These are phyloP conservation scores for Gambelia wislizenii DNA, from an alignment of 2,797 vertebrate genomes.

Conservation along the genomic window DNA sequence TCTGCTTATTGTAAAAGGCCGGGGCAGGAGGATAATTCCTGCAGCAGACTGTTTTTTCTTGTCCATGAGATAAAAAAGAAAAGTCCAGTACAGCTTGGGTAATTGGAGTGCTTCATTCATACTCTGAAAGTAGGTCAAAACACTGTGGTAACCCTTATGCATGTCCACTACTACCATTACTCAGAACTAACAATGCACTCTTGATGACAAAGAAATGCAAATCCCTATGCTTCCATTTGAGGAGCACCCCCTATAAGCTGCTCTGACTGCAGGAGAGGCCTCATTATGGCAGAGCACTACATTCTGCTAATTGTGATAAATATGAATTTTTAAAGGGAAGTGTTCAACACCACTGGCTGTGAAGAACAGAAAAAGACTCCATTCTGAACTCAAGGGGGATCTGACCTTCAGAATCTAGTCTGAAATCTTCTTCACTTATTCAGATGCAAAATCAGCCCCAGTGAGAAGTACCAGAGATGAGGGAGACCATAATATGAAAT, in stretches of 20 bases:
- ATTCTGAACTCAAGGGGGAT: constrained; percentile 25
- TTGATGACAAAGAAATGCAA: constrained; percentile 15
- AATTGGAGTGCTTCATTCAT: not conserved
- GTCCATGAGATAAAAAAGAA: not conserved
- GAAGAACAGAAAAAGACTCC: not conserved
- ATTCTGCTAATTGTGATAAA: constrained; percentile 14
- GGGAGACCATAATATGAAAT: not conserved
- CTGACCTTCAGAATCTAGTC: constrained; percentile 13
- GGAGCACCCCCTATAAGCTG: not conserved
- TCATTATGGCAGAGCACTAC: not conserved
- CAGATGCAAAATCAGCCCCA: constrained; percentile 3
- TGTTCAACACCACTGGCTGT: not conserved
- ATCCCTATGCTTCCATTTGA: not conserved
- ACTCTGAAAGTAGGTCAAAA: constrained; percentile 26
- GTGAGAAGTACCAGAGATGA: not conserved
- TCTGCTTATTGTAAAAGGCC: not conserved
- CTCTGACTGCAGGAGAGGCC: constrained; percentile 3
- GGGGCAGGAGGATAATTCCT: not conserved
- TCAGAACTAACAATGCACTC: constrained; percentile 31
- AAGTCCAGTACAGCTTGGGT: not conserved
- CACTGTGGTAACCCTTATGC: not conserved
- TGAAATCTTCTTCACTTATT: not conserved
- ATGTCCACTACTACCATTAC: constrained; percentile 12
- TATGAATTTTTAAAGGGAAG: constrained; percentile 15
- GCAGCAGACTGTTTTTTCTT: not conserved